Percentiles rank a stretch among this genome's conserved stretches.
These are phyloP conservation scores for Peromyscus attwateri DNA, from an alignment of 2,797 vertebrate species.

Conservation along the genomic window DNA sequence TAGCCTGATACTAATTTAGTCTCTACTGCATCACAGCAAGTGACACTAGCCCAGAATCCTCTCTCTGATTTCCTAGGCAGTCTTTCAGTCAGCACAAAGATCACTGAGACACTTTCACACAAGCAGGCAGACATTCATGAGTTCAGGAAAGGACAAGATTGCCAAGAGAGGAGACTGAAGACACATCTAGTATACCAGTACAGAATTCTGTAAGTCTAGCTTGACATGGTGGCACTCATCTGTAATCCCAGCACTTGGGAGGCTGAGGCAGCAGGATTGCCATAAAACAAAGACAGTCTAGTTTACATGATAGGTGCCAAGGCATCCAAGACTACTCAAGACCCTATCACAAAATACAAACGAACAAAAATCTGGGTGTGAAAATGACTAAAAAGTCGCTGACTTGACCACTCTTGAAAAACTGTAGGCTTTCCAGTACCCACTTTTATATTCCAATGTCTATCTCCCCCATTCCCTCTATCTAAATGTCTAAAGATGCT, in stretches of 20 bases:
- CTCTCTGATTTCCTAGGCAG: conserved; percentile 22
- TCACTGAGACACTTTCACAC: background rate
- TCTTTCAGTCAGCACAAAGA: conserved; percentile 21
- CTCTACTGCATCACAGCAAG: conserved; percentile 8
- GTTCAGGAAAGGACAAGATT: background rate
- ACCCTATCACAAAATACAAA: background rate
- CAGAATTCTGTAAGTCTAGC: conserved; percentile 26
- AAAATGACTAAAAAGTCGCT: background rate
- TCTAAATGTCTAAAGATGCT: background rate
- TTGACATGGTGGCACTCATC: background rate
- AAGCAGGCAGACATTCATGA: background rate
- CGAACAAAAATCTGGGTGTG: background rate
- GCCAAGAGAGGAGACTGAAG: background rate
- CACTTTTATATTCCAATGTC: background rate
- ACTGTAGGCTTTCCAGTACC: background rate
- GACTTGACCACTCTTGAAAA: conserved; percentile 16
- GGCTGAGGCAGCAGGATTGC: background rate
- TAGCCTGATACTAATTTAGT: conserved; percentile 52
- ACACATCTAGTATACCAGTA: background rate
- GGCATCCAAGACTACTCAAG: background rate
- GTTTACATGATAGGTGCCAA: background rate
- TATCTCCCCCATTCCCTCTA: background rate
- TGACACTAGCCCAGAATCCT: conserved; percentile 22
- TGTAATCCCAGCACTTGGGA: background rate
- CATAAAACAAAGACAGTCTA: background rate